Conservation (phyloP, 1,140 invertebrate species). For the Drosophila persimilis region DNA sequence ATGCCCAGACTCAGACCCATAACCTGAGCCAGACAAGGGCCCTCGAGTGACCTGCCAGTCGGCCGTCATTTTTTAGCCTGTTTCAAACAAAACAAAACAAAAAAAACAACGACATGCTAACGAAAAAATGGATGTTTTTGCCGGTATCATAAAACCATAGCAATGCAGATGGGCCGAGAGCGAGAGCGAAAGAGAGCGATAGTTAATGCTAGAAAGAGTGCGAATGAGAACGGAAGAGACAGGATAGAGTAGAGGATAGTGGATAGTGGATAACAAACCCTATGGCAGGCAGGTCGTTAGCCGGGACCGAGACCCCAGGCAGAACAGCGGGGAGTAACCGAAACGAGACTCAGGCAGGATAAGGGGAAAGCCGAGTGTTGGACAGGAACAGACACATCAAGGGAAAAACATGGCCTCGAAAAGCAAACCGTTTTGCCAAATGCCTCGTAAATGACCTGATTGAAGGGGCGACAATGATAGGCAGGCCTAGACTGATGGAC, state of each 20-base stretch:
- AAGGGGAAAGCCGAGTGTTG: not conserved
- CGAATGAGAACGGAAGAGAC: not conserved
- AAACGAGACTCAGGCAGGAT: slow-evolving; percentile 4
- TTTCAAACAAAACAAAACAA: slow-evolving; percentile 12
- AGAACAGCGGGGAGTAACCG: slow-evolving; percentile 61
- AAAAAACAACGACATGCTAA: slow-evolving; percentile 30
- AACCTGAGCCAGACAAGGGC: slow-evolving; percentile 10
- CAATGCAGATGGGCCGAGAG: slow-evolving; percentile 40
- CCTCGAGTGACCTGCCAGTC: slow-evolving; percentile 61
- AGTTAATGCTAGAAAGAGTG: too few relatives aligned
- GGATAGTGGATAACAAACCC: slow-evolving; percentile 19
- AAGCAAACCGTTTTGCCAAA: slow-evolving; percentile 32
- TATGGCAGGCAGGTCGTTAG: slow-evolving; percentile 58
- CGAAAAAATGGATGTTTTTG: slow-evolving; percentile 51
- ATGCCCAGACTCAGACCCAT: not conserved
- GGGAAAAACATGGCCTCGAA: slow-evolving; percentile 27
- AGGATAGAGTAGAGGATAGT: slow-evolving; percentile 41
- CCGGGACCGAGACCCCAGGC: slow-evolving; percentile 15
- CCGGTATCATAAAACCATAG: slow-evolving; percentile 73
- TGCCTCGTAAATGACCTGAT: slow-evolving; percentile 45
- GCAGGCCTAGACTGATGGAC: not conserved
- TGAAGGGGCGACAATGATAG: slow-evolving; percentile 34
- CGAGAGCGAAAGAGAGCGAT: not conserved
- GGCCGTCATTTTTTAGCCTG: slow-evolving; percentile 37
- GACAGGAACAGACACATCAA: slow-evolving; percentile 28